Evolutionary conservation across 2,113 vertebrate species (phyloP), one percentile per base, ranked within the genome.

Genomic region (Sterna hirundo): DNA sequence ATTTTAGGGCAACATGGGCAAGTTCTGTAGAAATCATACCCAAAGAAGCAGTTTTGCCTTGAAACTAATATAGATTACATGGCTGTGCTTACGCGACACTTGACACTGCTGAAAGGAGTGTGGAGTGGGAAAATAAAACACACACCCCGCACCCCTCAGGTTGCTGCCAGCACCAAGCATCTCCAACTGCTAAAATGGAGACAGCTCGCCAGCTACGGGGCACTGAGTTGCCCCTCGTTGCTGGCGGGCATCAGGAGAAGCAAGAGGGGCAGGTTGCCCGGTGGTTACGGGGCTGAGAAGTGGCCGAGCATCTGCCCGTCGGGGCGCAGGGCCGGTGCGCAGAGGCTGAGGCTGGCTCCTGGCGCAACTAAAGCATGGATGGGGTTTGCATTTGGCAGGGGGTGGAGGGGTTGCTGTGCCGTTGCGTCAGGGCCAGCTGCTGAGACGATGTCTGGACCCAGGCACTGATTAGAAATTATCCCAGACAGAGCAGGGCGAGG

Each of bases 401-500:
- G 36, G 11, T 34, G 75, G 70, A 71, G 61, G 68, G 38, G 42
- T 12, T 86, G 29, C 92, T 88, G 81, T 0, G 1, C 49, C 5
- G 0, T 76, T 72, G 81, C 8, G 3, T 87, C 87, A 85, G 15
- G 54, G 71, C 79, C 95, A 88, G 94, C 86, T 94, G 94, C 88
- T 92, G 70, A 85, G 83, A 85, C 1, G 1, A 49, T 60, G 91
- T 92, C 97, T 97, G 97, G 86, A 72, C 86, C 69, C 86, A 95
- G 80, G 54, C 93, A 71, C 72, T 55, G 86, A 93, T 95, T 87
- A 93, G 94, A 78, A 91, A 30, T 58, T 88, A 20, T 94, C 90
- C 83, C 94, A 96, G 96, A 90, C 17, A 0, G 91, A 93, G 65
- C 87, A 82, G 71, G 44, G 75, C 2, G 22, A 96, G 74, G 62